Evolutionary conservation across 92 coral and sea anemone species (phyloP).

Genomic region (Parazoanthus atlanticus): DNA sequence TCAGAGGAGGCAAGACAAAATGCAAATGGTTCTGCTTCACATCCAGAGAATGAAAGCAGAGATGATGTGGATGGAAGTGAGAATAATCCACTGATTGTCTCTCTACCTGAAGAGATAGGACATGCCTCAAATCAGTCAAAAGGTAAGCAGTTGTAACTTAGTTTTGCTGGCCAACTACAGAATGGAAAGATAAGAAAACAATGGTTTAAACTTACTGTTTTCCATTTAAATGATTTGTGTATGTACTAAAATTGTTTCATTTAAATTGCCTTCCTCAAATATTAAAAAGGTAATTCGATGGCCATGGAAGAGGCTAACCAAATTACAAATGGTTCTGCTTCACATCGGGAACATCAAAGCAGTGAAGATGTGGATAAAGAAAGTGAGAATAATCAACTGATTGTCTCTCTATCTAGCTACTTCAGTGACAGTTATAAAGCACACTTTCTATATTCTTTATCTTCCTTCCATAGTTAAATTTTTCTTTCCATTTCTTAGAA

Average conservation of each 20-base stretch:
- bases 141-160: not conserved
- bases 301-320: not conserved
- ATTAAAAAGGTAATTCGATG: not conserved
- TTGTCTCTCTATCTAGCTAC: not conserved
- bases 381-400: not conserved
- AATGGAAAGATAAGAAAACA: too few relatives aligned
- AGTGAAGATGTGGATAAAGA: not conserved
- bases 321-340: not conserved
- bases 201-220: too few relatives aligned
- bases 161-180: too few relatives aligned
- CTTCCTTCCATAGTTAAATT: not conserved
- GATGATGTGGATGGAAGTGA: not conserved
- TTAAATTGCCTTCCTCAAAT: not conserved
- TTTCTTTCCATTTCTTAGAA: not conserved
- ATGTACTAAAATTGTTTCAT: not conserved
- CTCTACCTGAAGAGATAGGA: not conserved
- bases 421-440: too few relatives aligned
- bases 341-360: not conserved
- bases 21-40: not conserved
- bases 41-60: not conserved
- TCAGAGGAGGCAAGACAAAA: not conserved
- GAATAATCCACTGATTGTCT: slow-evolving; percentile 2
- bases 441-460: not conserved
- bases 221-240: rapidly evolving
- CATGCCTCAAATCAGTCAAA: not conserved